Evolutionary conservation across 2,113 vertebrate genomes (phyloP), one percentile per base, ranked within the genome.

Genomic region (Entomyzon cyanotis): DNA sequence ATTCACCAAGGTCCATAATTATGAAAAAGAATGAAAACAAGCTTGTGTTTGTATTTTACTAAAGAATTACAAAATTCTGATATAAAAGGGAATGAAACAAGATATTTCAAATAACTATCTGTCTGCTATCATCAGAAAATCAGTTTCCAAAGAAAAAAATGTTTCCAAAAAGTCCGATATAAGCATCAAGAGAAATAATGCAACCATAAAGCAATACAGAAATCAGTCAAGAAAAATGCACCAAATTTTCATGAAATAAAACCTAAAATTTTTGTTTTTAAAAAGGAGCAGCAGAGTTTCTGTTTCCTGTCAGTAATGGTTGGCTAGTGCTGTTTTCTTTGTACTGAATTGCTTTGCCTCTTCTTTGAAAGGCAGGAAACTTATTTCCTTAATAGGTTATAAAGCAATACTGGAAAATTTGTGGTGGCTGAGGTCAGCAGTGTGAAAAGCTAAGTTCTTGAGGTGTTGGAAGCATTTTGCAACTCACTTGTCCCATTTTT

Each of bases 391-490:
- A 88, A 74, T 49, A 62, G 33, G 9, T 87, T 93, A 59, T 74
- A 69, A 76, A 93, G 89, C 41, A 89, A 80, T 64, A 63, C 30
- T 63, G 65, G 71, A 95, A 84, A 96, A 94, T 68, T 94, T 90
- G 74, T 41, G 25, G 50, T 90, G 56, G 11, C 59, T 85, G 69
- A 88, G 67, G 75, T 70, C 78, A 84, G 62, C 69, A 50, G 53
- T 39, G 30, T 47, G 67, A 86, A 91, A 95, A 88, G 55, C 24
- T 80, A 47, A 60, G 69, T 55, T 85, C 0, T 1, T 67, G 50
- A 90, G 27, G 21, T 74, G 13, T 50, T 55, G 20, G 55, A 84
- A 80, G 21, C 16, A 70, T 69, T 91, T 71, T 91, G 70, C 17
- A 58, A 47, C 58, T 37, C 12, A 41, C 11, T 75, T 75, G 3